Base-by-base conservation (phyloP, 1,140 invertebrate species). In the Choristoneura fumiferana region DNA sequence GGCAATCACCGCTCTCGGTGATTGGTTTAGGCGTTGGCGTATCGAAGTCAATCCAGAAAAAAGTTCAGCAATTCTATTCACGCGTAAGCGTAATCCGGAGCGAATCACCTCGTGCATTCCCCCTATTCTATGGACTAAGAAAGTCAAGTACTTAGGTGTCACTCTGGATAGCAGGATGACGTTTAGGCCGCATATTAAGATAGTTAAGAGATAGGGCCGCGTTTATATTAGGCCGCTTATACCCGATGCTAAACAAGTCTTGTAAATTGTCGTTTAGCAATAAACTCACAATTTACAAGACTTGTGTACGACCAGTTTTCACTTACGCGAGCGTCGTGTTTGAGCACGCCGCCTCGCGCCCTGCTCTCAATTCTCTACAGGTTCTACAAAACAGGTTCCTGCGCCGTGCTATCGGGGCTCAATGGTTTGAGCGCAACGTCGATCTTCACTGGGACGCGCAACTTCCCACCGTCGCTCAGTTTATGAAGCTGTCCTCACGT, bases 21-120 rank as follows among this genome's bases (percentile, higher is more conserved):
- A 49, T 8, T 73, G 68, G 60, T 57, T 71, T 10, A 53, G 52
- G 0, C 71, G 65, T 52, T 76, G 74, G 72, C 52, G 54, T 12
- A 68, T 76, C 4, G 60, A 63, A 61, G 52, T 76, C 8, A 79
- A 79, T 39, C 18, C 65, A 22, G 45, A 54, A 0, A 79, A 79
- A 63, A 70, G 45, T 1, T 38, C 8, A 0, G 57, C 57, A 4
- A 12, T 58, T 0, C 13, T 58, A 8, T 58, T 58, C 15, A n/a
- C n/a, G n/a, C n/a, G n/a, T n/a, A n/a, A n/a, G n/a, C n/a, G n/a
- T n/a, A n/a, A n/a, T n/a, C n/a, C n/a, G n/a, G n/a, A n/a, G n/a
- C n/a, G n/a, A n/a, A 13, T 38, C 2, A 38, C 37, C 10, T 13
- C 14, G 1, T 38, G 37, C 5, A 8, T 4, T 4, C 10, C 1